Percentiles rank a stretch among this genome's conserved stretches.
These are phyloP conservation scores for Dasyprocta punctata DNA, from an alignment of 2,113 vertebrate genomes.

Conservation along the genomic window DNA sequence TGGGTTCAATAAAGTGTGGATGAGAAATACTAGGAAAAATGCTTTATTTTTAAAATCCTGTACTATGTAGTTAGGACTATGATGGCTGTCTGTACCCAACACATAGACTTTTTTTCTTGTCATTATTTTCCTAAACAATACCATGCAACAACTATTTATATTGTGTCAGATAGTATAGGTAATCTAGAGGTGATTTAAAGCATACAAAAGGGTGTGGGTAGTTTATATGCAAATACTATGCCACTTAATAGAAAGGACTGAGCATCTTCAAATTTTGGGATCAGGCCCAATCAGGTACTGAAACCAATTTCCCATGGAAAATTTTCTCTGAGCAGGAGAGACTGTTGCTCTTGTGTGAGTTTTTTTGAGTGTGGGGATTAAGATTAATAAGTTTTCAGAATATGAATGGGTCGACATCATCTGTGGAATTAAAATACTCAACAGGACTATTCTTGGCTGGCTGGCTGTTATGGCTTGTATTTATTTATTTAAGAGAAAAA, in stretches of 20 bases:
- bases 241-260: background rate
- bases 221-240: background rate
- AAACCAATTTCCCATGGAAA: background rate
- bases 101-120: background rate
- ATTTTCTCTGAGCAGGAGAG: background rate
- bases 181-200: background rate
- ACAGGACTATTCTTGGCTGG: background rate
- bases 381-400: background rate
- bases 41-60: background rate
- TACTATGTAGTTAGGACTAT: background rate
- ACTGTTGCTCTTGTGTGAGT: too few relatives aligned
- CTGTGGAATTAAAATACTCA: background rate
- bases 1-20: background rate
- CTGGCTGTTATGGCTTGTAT: background rate
- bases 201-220: background rate
- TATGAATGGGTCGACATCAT: background rate
- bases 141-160: background rate
- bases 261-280: too few relatives aligned
- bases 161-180: background rate
- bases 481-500: too few relatives aligned
- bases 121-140: background rate
- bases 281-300: background rate
- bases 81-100: background rate
- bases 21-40: background rate
- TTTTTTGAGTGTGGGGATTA: background rate